A percentile compares a stretch with the other conserved stretches of the same genome.
These are phyloP conservation scores for Noctuana brunneofusca DNA, from an alignment of 2,888 invertebrate species.

Conservation along the genomic window DNA sequence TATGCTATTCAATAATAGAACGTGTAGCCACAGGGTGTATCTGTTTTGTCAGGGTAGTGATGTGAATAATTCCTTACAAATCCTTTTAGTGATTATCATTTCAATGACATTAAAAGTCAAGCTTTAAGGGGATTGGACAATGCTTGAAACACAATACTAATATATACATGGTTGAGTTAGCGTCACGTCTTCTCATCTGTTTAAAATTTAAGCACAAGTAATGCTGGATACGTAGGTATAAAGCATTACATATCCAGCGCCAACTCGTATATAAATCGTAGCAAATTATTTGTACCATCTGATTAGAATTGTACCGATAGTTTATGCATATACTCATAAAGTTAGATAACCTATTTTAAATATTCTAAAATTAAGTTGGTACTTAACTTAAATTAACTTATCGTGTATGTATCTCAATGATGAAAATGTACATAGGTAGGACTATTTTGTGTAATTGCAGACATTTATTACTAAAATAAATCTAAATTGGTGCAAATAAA, in stretches of 20 bases:
- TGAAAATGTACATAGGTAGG: too few species aligned
- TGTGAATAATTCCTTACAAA: slow-evolving; percentile 77
- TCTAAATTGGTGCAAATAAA: too few species aligned
- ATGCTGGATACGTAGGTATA: neutral
- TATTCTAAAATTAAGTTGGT: too few species aligned
- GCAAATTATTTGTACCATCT: neutral
- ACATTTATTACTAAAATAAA: too few species aligned
- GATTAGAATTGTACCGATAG: too few species aligned
- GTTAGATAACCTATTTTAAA: too few species aligned
- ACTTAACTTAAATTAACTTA: too few species aligned
- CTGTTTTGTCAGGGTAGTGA: slow-evolving; percentile 74
- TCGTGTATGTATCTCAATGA: too few species aligned
- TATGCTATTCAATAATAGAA: too few species aligned
- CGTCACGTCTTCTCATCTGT: slow-evolving; percentile 4
- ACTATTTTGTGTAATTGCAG: too few species aligned
- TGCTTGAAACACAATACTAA: slow-evolving; percentile 43
- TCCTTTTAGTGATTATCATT: slow-evolving; percentile 81
- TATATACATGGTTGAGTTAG: slow-evolving; percentile 33
- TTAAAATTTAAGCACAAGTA: neutral
- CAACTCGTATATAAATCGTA: neutral
- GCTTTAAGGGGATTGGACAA: slow-evolving; percentile 64
- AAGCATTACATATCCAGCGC: too few species aligned
- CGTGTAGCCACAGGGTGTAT: slow-evolving; percentile 80
- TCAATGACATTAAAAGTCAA: slow-evolving; percentile 77
- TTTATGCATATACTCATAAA: too few species aligned